Conservation (phyloP, 2,888 invertebrate genomes). For the Patella caerulea region DNA sequence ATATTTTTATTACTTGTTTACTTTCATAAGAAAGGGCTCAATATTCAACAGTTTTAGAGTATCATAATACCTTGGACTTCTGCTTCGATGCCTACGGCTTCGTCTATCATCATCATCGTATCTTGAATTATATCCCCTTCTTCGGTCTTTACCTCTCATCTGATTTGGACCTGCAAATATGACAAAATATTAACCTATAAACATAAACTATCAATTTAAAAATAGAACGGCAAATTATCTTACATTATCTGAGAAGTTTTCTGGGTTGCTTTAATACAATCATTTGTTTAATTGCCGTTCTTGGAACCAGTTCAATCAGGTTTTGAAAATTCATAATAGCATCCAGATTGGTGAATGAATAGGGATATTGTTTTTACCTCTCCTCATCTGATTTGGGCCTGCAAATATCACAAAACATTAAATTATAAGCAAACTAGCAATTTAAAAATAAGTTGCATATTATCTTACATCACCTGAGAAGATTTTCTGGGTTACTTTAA, state of each 20-base stretch:
- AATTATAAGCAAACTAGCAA: neutral
- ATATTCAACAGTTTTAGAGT: no score
- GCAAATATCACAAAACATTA: constrained; percentile 19
- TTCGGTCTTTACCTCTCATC: constrained; percentile 57
- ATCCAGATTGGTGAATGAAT: no score
- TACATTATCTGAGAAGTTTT: neutral
- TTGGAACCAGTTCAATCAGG: no score
- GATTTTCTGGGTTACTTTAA: no score
- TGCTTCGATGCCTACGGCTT: constrained; percentile 40
- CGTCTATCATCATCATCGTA: constrained; percentile 48
- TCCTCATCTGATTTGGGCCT: constrained; percentile 64
- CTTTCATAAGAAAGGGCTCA: no score
- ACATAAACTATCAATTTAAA: neutral
- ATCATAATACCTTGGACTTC: constrained; percentile 38
- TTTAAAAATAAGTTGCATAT: neutral
- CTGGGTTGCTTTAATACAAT: no score
- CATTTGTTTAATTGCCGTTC: no score
- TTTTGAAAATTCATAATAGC: no score
- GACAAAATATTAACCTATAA: constrained; percentile 3
- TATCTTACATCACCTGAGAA: no score
- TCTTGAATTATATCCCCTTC: constrained; percentile 37
- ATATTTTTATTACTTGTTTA: no score
- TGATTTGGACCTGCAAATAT: constrained; percentile 55
- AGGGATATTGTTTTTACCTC: neutral
- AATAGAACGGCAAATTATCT: neutral